A percentile compares a stretch with the other conserved stretches of the same genome.
These are phyloP conservation scores for Ectropis grisescens DNA, from an alignment of 1,140 invertebrate species.

Conservation along the genomic window DNA sequence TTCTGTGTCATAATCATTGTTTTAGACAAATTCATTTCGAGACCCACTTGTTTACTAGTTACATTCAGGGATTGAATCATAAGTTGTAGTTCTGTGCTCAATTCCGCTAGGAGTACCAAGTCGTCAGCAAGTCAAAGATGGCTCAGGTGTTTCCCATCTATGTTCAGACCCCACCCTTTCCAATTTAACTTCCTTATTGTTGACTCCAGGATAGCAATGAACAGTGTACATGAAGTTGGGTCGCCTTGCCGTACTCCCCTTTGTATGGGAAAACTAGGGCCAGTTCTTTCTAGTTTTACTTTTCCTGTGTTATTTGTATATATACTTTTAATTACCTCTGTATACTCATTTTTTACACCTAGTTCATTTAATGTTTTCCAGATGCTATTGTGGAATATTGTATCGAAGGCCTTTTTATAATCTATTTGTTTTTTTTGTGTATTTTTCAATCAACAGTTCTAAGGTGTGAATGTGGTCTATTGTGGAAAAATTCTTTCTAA, in stretches of 20 bases:
- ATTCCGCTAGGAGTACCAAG: slow-evolving; percentile 7
- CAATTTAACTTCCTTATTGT: too few relatives aligned
- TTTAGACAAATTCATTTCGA: too few relatives aligned
- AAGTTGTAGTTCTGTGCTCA: background rate
- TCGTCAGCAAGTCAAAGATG: slow-evolving; percentile 11
- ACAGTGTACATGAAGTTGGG: slow-evolving; percentile 5
- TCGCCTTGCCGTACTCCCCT: slow-evolving; percentile 9
- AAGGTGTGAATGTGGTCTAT: slow-evolving; percentile 1
- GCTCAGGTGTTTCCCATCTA: slow-evolving; percentile 3
- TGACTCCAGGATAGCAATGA: too few relatives aligned
- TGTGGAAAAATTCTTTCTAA: background rate
- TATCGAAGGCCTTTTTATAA: slow-evolving; percentile 1
- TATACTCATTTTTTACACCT: background rate
- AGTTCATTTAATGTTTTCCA: background rate
- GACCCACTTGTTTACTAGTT: too few relatives aligned
- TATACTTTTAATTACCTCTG: slow-evolving; percentile 1
- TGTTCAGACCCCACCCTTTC: too few relatives aligned
- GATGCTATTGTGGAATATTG: background rate
- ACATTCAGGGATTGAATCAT: slow-evolving; percentile 1
- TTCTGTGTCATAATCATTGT: too few relatives aligned
- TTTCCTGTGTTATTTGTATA: background rate
- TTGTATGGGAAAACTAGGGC: slow-evolving; percentile 3
- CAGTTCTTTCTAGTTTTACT: slow-evolving; percentile 4
- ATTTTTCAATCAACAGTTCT: background rate
- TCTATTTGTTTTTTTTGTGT: background rate